phyloP scores from a whole-genome alignment of 2,797 vertebrate species.

The Fundulus diaphanus region DNA sequence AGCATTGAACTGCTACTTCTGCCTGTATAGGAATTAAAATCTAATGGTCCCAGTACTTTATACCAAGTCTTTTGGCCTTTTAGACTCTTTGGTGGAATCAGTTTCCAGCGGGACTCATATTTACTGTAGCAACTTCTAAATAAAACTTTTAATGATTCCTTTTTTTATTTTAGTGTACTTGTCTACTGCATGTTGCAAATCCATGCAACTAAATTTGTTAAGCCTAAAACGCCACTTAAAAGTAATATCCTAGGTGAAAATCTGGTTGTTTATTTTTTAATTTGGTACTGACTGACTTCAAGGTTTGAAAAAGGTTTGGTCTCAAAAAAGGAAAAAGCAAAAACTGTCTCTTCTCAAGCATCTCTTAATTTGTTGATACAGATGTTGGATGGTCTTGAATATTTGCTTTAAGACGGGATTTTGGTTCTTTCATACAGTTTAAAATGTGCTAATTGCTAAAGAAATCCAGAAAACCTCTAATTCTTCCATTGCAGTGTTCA shows the following conservation, averaged over 20 bases:
- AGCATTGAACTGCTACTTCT: neutral
- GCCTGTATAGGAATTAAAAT: neutral
- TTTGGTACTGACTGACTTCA: too few relatives aligned
- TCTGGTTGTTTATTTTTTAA: too few relatives aligned
- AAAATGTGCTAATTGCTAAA: neutral
- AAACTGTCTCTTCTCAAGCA: too few relatives aligned
- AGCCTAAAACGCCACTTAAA: neutral
- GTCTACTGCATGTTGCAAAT: neutral
- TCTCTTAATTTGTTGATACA: neutral
- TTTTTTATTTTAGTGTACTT: neutral
- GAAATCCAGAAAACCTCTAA: neutral
- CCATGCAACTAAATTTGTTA: neutral
- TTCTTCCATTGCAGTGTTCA: too few relatives aligned
- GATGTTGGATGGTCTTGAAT: neutral
- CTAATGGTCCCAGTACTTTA: constrained; percentile 1
- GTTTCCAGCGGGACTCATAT: constrained; percentile 12
- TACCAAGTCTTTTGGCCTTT: constrained; percentile 19
- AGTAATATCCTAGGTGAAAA: too few relatives aligned
- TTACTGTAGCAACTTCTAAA: constrained; percentile 9
- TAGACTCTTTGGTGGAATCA: constrained; percentile 6
- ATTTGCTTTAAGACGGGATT: neutral
- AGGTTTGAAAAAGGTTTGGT: too few relatives aligned
- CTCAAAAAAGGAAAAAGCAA: too few relatives aligned
- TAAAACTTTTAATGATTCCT: neutral
- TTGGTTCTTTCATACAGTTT: neutral